Evolutionary conservation across 2,113 vertebrate genomes (phyloP).

Genomic region (Brachyhypopomus occidentalis): DNA sequence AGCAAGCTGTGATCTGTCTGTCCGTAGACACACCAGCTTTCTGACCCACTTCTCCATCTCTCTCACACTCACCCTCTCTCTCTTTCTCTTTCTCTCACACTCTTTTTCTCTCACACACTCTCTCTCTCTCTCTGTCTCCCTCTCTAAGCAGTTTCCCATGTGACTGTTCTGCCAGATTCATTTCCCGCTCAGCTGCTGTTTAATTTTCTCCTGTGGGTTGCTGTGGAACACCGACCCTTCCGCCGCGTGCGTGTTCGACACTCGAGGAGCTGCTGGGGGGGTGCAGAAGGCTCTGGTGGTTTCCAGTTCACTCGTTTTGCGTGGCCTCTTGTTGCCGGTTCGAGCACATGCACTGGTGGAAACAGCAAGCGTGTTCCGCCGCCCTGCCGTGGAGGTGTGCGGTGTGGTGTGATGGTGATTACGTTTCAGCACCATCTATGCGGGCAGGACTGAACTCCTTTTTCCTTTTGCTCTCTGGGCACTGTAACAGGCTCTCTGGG

Average conservation of each 20-base stretch:
- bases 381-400: too few relatives aligned
- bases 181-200: slow-evolving; percentile 67
- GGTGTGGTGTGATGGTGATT: too few relatives aligned
- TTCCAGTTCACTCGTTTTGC: too few relatives aligned
- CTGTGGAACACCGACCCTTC: neutral
- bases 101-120: neutral
- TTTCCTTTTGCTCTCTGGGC: too few relatives aligned
- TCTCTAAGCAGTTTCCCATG: slow-evolving; percentile 6
- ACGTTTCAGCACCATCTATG: too few relatives aligned
- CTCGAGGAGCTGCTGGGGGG: neutral
- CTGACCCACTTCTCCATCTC: neutral
- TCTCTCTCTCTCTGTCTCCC: slow-evolving; percentile 2
- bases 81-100: neutral
- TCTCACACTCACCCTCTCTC: neutral
- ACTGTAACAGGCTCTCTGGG: neutral
- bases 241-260: neutral
- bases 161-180: slow-evolving; percentile 52
- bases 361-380: too few relatives aligned
- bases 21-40: neutral
- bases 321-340: too few relatives aligned
- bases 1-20: too few relatives aligned
- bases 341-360: too few relatives aligned
- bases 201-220: slow-evolving; percentile 61
- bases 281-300: too few relatives aligned
- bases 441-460: too few relatives aligned